Conservation (phyloP, 1,140 invertebrate species). For the Aphaenogaster floridana region DNA sequence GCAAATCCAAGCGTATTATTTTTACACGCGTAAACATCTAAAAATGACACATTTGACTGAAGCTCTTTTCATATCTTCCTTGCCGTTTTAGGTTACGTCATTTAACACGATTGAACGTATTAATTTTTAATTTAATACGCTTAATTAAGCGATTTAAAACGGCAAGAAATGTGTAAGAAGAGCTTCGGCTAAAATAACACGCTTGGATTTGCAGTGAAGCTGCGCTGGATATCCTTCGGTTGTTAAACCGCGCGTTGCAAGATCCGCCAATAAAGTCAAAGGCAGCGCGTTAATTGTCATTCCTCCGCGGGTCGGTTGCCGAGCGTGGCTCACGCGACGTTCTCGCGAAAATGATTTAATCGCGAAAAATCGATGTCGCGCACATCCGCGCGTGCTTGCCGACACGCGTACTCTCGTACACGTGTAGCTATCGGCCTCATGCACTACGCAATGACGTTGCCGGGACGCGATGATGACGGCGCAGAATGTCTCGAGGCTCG, state of each 20-base stretch:
- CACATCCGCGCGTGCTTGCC: conserved; percentile 1
- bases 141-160: too few species aligned
- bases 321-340: neutral
- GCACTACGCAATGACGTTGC: conserved; percentile 70
- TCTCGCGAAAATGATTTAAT: conserved; percentile 6
- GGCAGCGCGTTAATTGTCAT: neutral
- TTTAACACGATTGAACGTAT: too few species aligned
- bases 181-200: too few species aligned
- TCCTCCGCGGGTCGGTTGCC: neutral
- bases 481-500: conserved; percentile 77
- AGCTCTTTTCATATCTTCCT: too few species aligned
- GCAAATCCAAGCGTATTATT: too few species aligned
- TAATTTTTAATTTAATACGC: too few species aligned
- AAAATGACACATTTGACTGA: too few species aligned
- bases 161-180: too few species aligned
- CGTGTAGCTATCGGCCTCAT: conserved; percentile 49
- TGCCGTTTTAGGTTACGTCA: too few species aligned
- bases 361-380: conserved; percentile 13
- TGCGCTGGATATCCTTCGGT: neutral
- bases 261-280: neutral
- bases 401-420: conserved; percentile 23
- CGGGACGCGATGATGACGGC: conserved; percentile 70
- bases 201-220: too few species aligned
- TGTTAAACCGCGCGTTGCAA: neutral
- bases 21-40: too few species aligned